These are phyloP conservation scores for Lampropteryx suffumata DNA, from an alignment of 2,888 invertebrate species.

Conservation along the genomic window DNA sequence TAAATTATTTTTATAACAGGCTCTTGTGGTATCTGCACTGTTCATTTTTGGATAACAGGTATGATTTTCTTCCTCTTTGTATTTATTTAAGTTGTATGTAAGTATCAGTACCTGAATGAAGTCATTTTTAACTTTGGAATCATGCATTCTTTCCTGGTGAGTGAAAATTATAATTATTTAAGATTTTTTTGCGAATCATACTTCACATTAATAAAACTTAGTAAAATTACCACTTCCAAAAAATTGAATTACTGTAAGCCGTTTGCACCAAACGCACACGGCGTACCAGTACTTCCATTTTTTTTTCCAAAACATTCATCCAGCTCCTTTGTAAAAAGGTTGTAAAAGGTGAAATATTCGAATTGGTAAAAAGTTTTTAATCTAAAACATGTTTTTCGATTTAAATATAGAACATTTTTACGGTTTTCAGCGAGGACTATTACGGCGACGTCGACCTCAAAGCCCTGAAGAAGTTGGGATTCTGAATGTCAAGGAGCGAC, in stretches of 20 bases:
- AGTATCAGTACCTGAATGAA: not conserved
- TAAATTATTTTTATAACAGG: conserved; percentile 14
- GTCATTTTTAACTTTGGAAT: conserved; percentile 8
- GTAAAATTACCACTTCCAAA: no score
- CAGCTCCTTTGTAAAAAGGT: no score
- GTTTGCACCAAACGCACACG: no score
- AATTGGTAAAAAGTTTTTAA: not conserved
- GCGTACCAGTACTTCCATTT: no score
- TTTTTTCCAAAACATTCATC: no score
- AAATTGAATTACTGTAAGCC: no score
- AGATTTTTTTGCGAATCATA: no score
- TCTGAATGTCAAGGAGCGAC: conserved; percentile 81
- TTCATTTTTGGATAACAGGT: conserved; percentile 30
- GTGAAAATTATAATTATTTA: conserved; percentile 12
- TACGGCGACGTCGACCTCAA: conserved; percentile 96
- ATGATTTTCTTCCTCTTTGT: conserved; percentile 26
- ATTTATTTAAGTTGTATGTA: not conserved
- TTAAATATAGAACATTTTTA: conserved; percentile 26
- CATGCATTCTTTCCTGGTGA: conserved; percentile 20
- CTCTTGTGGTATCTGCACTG: conserved; percentile 14
- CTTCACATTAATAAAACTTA: no score
- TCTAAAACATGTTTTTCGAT: not conserved
- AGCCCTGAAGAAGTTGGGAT: conserved; percentile 92
- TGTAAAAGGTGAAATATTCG: no score
- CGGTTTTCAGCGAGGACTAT: conserved; percentile 91